Evolutionary conservation across 2,797 vertebrate genomes (phyloP).

Genomic region (Melanotaenia trifasciata): DNA sequence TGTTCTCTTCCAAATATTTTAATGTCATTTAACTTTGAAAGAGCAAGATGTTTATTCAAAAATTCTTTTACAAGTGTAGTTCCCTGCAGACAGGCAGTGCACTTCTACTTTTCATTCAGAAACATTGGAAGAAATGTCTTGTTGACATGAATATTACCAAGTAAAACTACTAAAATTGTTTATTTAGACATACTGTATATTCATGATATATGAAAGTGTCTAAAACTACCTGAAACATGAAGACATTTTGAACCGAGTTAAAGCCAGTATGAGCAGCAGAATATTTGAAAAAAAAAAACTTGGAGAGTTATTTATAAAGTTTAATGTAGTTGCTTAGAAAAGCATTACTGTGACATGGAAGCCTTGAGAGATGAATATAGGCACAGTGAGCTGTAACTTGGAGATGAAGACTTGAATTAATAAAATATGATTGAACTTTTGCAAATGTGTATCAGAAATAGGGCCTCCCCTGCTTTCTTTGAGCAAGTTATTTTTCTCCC

Average conservation of each 20-base stretch:
- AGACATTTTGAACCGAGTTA: background rate
- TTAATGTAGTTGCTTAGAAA: conserved; percentile 48
- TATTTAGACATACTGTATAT: background rate
- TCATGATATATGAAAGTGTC: background rate
- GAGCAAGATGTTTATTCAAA: background rate
- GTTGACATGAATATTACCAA: background rate
- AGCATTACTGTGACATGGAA: conserved; percentile 24
- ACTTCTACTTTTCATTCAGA: background rate
- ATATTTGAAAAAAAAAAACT: background rate
- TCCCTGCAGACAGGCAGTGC: background rate
- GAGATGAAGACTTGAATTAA: conserved; percentile 57
- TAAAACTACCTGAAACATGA: background rate
- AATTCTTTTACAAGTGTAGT: background rate
- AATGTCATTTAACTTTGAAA: background rate
- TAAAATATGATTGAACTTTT: conserved; percentile 49
- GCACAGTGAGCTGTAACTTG: conserved; percentile 24
- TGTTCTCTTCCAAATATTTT: background rate
- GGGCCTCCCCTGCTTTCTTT: conserved; percentile 21
- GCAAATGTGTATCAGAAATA: conserved; percentile 47
- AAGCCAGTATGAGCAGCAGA: background rate
- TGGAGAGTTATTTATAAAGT: conserved; percentile 41
- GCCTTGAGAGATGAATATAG: conserved; percentile 21
- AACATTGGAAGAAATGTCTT: background rate
- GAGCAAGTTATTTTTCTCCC: conserved; percentile 1
- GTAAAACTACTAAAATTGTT: background rate